Base-by-base conservation (phyloP, 2,113 vertebrate genomes). In the Anser brachyrhynchus region DNA sequence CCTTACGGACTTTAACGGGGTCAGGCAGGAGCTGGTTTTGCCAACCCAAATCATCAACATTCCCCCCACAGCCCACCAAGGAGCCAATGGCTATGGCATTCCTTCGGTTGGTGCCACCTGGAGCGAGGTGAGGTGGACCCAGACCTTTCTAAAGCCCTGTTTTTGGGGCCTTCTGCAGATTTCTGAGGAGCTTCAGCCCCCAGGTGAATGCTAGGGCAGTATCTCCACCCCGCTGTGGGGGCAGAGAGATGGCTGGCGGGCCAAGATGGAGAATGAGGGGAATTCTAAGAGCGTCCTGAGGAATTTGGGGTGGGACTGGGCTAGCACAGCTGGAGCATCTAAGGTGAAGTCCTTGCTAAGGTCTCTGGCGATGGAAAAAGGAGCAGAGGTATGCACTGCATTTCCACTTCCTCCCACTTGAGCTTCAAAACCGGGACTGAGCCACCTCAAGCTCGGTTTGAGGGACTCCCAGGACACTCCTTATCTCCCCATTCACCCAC, bases 261-360 rank as follows among this genome's bases (percentile, higher is more conserved):
- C 20, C 84, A 81, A 84, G 64, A 82, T 39, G 44, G 84, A 93
- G 89, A 90, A 95, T 92, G 89, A 96, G 44, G 85, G 26, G 82
- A 94, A 96, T 95, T 83, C 65, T 69, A 89, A 95, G 90, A 77
- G 81, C 0, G 3, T 54, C 41, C 8, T 44, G 77, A 93, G 86
- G 95, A 96, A 94, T 96, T 79, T 67, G 59, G 71, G 58, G 61
- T 92, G 78, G 59, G 87, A 91, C 78, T 46, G 13, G 25, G 29
- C 51, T 93, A 93, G 64, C 18, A 25, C 19, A 61, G 77, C 58
- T 76, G 51, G 20, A 94, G 37, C 77, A 83, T 76, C 77, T 76
- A 61, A 94, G 92, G 81, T 89, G 71, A 93, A 92, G 89, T 35
- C 74, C 70, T 70, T 76, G 41, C 66, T 89, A 87, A 93, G 89